Base-by-base conservation (phyloP, 1,140 invertebrate species). In the Zeugodacus cucurbitae region DNA sequence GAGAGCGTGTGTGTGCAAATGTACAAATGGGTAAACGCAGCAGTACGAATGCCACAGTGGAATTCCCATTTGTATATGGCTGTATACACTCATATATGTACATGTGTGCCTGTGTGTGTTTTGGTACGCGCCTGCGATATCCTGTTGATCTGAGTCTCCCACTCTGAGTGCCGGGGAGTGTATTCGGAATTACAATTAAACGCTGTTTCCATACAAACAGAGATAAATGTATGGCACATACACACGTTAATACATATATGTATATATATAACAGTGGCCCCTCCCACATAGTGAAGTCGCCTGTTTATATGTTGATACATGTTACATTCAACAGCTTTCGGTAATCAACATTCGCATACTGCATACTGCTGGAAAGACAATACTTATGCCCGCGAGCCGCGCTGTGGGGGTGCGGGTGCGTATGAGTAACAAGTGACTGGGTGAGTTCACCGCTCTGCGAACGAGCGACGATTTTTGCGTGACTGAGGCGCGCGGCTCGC, bases 391-490 rank as follows among this genome's bases (percentile, higher is more conserved):
- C 58, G 48, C 17, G 11, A 54, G 64, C 32, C 26, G 29, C 32
- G 10, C 20, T n/a, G n/a, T n/a, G 41, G 2, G 22, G 22, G 3
- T 48, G n/a, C n/a, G 20, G 37, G n/a, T 44, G 41, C 44, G 74
- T 82, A 54, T 82, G 74, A 41, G 74, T 82, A 48, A 82, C 74
- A 82, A 82, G 37, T 82, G 74, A 82, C 11, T 82, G 74, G 74
- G 74, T 29, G 41, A 48, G 32, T 48, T 82, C 74, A 41, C 26
- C 5, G 10, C 41, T 41, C 26, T 17, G 10, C 41, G 74, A n/a
- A 82, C 44, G 29, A 48, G 26, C 74, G 44, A 26, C 41, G 41
- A 5, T 5, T 41, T 54, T 82, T 22, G n/a, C 41, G 41, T 82
- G 26, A 48, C 74, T 82, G 44, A 29, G 37, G 41, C 37, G 32